Evolutionary conservation across 2,113 vertebrate genomes (phyloP), one percentile per base, ranked within the genome.

Genomic region (Prochilodus magdalenae): DNA sequence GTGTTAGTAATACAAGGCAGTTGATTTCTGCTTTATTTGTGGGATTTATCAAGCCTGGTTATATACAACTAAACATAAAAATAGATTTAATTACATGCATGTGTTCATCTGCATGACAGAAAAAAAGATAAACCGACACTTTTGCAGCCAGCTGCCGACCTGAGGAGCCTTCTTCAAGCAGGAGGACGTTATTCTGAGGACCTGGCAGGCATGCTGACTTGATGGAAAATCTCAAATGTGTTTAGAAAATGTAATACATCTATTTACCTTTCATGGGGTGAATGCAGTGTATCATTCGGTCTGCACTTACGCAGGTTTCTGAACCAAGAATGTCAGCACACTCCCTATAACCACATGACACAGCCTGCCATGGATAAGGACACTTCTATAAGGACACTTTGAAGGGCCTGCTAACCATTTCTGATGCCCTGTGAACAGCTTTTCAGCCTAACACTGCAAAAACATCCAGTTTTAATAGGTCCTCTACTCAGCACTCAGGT

Each of bases 351-450:
- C 59, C 47, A 65, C 60, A 77, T 87, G 83, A 89, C 69, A 71
- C 79, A 89, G 72, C 75, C 20, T 1, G 29, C 16, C 76, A 85
- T 83, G 86, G 76, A 88, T 87, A 86, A 86, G 88, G 87, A 84
- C 73, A 3, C 26, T 15, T 70, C 83, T 80, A 62, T 27, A 65
- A 81, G 83, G 51, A 44, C 63, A 71, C 22, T 27, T 77, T 29
- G 6, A n/a, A 65, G 67, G 74, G 53, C 47, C 65, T 30, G 57
- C 75, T 80, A 81, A 85, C 70, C 73, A 62, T 51, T 84, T 88
- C 89, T 89, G n/a, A n/a, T 84, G 40, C 36, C 85, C 88, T 86
- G 70, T 77, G 75, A 90, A 91, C 85, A 90, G 86, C 81, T n/a
- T 20, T 57, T 4, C 81, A 72, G 70, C 73, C 60, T 33, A 24